Evolutionary conservation across 2,113 vertebrate genomes (phyloP).

Genomic region (Pedionomus torquatus): DNA sequence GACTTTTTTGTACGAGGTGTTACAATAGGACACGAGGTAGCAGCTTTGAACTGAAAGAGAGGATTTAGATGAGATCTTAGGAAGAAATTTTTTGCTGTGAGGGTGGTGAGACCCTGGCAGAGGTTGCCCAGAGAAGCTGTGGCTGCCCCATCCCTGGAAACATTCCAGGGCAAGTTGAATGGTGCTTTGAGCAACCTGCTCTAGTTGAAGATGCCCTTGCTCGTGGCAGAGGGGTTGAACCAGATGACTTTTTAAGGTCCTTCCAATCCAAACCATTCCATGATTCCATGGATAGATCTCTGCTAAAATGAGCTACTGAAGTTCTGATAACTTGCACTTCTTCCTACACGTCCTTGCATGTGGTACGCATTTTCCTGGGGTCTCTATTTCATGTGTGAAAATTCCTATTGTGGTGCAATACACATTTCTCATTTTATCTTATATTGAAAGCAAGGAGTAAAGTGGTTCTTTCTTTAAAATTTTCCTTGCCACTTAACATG

Average conservation of each 20-base stretch:
- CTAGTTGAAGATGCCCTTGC: background rate
- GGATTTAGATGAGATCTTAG: background rate
- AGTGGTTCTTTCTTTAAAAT: background rate
- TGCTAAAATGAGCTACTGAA: background rate
- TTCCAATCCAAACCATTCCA: background rate
- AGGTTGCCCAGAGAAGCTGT: background rate
- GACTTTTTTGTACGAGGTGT: background rate
- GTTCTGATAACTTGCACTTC: background rate
- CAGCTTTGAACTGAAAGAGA: background rate
- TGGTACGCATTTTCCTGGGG: background rate
- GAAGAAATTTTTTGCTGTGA: background rate
- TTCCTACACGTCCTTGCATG: background rate
- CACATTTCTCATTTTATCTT: background rate
- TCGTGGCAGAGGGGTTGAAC: background rate
- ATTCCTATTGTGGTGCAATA: background rate
- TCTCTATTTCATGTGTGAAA: background rate
- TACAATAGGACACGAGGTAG: no score
- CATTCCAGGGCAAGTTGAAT: background rate
- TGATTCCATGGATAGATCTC: background rate
- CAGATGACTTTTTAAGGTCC: background rate
- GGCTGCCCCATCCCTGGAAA: background rate
- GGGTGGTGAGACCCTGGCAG: background rate
- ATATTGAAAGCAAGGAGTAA: background rate
- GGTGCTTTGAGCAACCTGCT: background rate
- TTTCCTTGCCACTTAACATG: slow-evolving; percentile 39